Conservation (phyloP, 1,140 invertebrate species). For the Apis florea region DNA sequence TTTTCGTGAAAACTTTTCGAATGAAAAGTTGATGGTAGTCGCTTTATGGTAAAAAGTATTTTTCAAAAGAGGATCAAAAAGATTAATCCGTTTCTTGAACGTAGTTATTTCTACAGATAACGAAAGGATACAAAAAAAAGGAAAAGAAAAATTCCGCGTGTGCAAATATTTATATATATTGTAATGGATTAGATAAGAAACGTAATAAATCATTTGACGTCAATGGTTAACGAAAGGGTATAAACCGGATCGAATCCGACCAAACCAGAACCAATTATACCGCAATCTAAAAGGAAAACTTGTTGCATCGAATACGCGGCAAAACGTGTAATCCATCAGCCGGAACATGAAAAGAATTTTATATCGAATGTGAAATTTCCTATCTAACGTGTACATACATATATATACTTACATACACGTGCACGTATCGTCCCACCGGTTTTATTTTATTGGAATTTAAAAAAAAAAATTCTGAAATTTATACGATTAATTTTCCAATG, state of each 20-base stretch:
- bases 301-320: background rate
- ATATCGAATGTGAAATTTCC: background rate
- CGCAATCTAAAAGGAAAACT: background rate
- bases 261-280: background rate
- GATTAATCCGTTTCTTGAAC: background rate
- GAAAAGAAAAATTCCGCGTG: too few relatives aligned
- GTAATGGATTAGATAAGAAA: background rate
- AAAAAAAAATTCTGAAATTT: too few relatives aligned
- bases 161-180: background rate
- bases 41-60: background rate
- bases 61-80: background rate
- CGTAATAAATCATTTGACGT: conserved; percentile 2
- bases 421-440: background rate
- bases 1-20: background rate
- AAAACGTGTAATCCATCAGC: background rate
- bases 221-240: background rate
- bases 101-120: too few relatives aligned
- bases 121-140: background rate
- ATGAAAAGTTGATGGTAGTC: background rate
- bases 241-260: background rate
- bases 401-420: background rate
- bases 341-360: background rate
- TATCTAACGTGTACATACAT: too few relatives aligned
- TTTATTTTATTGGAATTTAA: too few relatives aligned
- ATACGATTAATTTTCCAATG: too few relatives aligned